These are phyloP conservation scores for Crotalus viridis DNA, from an alignment of 2,113 vertebrate genomes.

Conservation along the genomic window DNA sequence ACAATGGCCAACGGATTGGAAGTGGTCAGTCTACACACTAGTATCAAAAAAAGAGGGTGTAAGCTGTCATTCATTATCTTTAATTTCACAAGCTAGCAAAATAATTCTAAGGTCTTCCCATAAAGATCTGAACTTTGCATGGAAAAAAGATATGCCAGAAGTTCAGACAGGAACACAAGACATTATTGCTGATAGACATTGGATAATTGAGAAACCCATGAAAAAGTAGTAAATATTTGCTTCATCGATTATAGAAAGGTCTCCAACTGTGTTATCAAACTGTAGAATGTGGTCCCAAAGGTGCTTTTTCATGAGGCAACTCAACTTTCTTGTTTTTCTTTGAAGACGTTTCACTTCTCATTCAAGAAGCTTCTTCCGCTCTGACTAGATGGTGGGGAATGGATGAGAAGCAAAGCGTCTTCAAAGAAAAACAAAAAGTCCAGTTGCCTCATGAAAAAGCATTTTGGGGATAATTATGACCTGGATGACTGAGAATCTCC, in stretches of 20 bases:
- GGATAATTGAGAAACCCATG: background rate
- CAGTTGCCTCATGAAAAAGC: no score
- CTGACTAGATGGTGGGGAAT: no score
- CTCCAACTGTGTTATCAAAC: background rate
- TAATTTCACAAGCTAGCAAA: background rate
- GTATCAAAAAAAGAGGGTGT: background rate
- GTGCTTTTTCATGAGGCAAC: no score
- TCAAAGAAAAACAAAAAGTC: no score
- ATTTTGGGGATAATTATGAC: no score
- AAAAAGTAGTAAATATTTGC: background rate
- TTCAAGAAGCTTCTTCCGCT: no score
- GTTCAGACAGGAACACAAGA: background rate
- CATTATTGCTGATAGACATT: background rate
- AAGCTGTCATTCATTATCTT: background rate
- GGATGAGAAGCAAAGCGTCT: no score
- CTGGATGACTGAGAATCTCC: no score
- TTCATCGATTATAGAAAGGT: background rate
- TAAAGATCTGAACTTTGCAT: background rate
- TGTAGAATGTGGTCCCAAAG: background rate
- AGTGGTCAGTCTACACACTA: background rate
- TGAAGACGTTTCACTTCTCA: no score
- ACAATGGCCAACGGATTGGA: background rate
- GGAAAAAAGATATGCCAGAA: background rate
- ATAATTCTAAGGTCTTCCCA: background rate
- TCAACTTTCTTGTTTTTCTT: no score